A percentile compares a stretch with the other conserved stretches of the same genome.
These are phyloP conservation scores for Cyaniris semiargus DNA, from an alignment of 2,888 invertebrate species.

Conservation along the genomic window DNA sequence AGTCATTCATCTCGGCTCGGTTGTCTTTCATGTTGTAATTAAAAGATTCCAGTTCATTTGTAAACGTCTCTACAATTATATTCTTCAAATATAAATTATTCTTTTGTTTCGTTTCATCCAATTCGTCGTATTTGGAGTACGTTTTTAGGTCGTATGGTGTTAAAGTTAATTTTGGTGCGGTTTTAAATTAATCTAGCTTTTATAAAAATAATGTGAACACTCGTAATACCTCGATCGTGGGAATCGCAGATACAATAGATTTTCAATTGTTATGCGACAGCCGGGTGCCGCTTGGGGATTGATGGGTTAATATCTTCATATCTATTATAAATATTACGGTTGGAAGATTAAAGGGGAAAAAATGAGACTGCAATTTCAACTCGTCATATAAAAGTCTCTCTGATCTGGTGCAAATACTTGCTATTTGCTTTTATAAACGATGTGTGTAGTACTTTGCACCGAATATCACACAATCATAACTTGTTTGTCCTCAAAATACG, in stretches of 20 bases:
- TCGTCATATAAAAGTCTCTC: background rate
- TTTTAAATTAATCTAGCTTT: background rate
- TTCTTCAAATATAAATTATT: background rate
- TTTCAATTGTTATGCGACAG: too few species aligned
- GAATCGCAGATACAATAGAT: too few species aligned
- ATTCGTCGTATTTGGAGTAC: background rate
- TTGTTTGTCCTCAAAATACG: constrained; percentile 19
- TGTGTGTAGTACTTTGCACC: background rate
- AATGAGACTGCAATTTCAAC: background rate
- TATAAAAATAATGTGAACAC: too few species aligned
- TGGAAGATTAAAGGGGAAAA: too few species aligned
- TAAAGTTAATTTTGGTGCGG: background rate
- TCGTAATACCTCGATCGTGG: too few species aligned
- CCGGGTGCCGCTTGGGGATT: too few species aligned
- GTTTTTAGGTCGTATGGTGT: background rate
- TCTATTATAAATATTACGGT: too few species aligned
- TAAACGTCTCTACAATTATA: background rate
- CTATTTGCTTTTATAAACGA: background rate
- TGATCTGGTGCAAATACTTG: background rate
- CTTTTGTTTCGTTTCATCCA: constrained; percentile 7
- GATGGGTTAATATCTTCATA: too few species aligned
- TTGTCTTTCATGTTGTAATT: constrained; percentile 19
- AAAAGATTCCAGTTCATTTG: background rate
- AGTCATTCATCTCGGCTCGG: constrained; percentile 11
- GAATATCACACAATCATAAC: background rate